Evolutionary conservation across 2,888 invertebrate species (phyloP).

Genomic region (Dasysyrphus tricinctus): DNA sequence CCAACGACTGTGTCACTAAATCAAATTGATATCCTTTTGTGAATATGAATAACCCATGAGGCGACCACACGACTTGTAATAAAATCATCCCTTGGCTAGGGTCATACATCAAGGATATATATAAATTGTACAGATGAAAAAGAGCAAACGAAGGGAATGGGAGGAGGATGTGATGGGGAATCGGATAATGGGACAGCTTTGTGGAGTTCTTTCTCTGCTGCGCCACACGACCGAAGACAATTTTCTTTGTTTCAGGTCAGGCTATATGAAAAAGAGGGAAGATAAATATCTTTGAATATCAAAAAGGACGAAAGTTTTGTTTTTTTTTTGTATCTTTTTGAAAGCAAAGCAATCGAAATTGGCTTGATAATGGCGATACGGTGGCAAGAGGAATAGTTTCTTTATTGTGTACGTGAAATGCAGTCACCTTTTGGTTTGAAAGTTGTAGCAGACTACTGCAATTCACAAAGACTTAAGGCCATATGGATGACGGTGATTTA

Average conservation of each 20-base stretch:
- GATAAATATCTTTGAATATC: conserved; percentile 68
- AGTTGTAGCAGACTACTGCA: conserved; percentile 34
- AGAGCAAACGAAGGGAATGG: neutral
- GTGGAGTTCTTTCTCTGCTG: conserved; percentile 24
- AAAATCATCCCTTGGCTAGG: conserved; percentile 71
- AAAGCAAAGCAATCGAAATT: conserved; percentile 52
- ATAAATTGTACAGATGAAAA: neutral
- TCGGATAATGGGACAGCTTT: conserved; percentile 8
- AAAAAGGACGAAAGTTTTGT: conserved; percentile 40
- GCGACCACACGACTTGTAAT: conserved; percentile 74
- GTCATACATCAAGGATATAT: conserved; percentile 74
- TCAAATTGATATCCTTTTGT: conserved; percentile 77
- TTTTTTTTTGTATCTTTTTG: neutral
- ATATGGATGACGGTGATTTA: conserved; percentile 49
- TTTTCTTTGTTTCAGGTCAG: conserved; percentile 23
- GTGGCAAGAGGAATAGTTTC: conserved; percentile 7
- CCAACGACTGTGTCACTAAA: conserved; percentile 72
- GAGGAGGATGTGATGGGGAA: neutral
- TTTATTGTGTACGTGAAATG: conserved; percentile 39
- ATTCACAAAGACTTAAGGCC: conserved; percentile 36
- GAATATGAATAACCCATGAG: conserved; percentile 77
- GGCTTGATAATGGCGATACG: neutral
- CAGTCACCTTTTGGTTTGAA: conserved; percentile 43
- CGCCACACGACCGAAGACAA: conserved; percentile 37
- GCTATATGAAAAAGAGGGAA: conserved; percentile 24